Evolutionary conservation across 2,888 invertebrate genomes (phyloP).

Genomic region (Stegana nigrithorax): DNA sequence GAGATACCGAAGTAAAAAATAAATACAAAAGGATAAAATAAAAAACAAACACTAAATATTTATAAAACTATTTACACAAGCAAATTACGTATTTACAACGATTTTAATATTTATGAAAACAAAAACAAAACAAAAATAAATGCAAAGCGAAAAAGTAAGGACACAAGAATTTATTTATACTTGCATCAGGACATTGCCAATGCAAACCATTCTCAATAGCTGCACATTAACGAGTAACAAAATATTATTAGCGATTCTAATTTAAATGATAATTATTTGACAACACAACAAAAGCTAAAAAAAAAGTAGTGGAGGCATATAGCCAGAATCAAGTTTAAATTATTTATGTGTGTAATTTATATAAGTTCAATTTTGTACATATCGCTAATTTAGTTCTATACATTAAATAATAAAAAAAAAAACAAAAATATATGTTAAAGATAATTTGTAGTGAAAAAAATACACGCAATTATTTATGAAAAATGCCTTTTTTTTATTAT

Average conservation of each 20-base stretch:
- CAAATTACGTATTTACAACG: slow-evolving; percentile 16
- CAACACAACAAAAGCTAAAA: neutral
- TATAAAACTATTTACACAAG: neutral
- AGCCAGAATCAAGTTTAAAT: neutral
- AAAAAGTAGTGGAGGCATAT: slow-evolving; percentile 19
- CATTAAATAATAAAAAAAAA: too few relatives aligned
- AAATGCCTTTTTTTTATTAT: neutral
- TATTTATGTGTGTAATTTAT: neutral
- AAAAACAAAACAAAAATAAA: neutral
- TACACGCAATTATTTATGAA: slow-evolving; percentile 36
- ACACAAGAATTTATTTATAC: too few relatives aligned
- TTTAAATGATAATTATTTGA: slow-evolving; percentile 22
- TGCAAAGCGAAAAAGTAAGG: neutral
- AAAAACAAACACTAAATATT: slow-evolving; percentile 1
- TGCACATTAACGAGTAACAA: neutral
- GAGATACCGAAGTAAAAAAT: too few relatives aligned
- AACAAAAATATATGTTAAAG: neutral
- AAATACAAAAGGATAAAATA: too few relatives aligned
- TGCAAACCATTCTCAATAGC: neutral
- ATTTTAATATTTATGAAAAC: neutral
- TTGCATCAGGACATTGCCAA: too few relatives aligned
- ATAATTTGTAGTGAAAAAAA: neutral
- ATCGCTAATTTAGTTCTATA: too few relatives aligned
- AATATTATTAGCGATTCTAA: slow-evolving; percentile 58
- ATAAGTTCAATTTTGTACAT: slow-evolving; percentile 6